phyloP scores from a whole-genome alignment of 1,140 invertebrate species.

The Drosophila eugracilis region DNA sequence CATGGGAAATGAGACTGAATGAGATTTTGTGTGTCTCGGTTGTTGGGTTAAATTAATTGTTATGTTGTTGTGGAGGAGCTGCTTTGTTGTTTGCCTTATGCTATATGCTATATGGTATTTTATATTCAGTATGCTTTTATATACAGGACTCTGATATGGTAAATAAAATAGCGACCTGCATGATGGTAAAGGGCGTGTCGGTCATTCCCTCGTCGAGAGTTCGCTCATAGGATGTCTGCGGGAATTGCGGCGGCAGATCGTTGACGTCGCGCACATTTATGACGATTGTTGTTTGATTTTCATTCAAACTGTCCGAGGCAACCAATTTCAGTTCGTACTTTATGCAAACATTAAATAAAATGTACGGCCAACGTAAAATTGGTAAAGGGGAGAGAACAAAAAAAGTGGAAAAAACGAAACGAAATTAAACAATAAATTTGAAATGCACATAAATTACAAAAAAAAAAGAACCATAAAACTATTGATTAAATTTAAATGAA shows the following conservation, averaged over 20 bases:
- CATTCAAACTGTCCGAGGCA: conserved; percentile 93
- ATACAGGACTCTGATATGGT: conserved; percentile 29
- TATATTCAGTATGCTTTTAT: conserved; percentile 26
- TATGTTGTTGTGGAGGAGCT: conserved; percentile 30
- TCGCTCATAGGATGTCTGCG: conserved; percentile 88
- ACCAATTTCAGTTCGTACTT: conserved; percentile 94
- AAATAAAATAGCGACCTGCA: conserved; percentile 86
- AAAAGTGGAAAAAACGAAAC: conserved; percentile 31
- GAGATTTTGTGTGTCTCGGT: conserved; percentile 40
- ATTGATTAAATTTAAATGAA: conserved; percentile 37
- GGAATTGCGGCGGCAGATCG: conserved; percentile 92
- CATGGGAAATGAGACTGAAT: conserved; percentile 52
- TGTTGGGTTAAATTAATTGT: conserved; percentile 69
- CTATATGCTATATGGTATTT: conserved; percentile 7
- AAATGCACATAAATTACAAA: conserved; percentile 57
- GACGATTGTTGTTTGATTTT: conserved; percentile 91
- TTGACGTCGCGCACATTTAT: conserved; percentile 92
- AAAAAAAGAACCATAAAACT: conserved; percentile 41
- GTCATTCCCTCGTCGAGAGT: conserved; percentile 89
- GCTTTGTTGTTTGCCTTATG: conserved; percentile 34
- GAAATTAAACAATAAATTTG: conserved; percentile 50
- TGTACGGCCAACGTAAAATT: conserved; percentile 33
- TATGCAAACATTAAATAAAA: conserved; percentile 52
- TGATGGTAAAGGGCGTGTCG: conserved; percentile 87
- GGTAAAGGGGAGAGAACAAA: conserved; percentile 13